Evolutionary conservation across 2,113 vertebrate species (phyloP).

Genomic region (Phoxinus phoxinus): DNA sequence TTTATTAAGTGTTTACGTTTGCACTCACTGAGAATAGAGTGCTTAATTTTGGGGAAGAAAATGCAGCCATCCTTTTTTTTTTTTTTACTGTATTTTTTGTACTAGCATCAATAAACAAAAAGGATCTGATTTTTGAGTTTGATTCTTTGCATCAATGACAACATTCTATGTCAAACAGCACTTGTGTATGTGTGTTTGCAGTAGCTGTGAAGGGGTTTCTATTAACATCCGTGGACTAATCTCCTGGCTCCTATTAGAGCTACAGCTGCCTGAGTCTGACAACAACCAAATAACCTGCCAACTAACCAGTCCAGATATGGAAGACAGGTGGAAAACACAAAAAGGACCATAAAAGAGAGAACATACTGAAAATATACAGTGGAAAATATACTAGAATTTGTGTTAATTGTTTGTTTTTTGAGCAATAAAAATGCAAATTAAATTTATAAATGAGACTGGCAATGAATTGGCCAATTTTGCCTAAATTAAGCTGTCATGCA

Average conservation of each 20-base stretch:
- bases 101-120: conserved; percentile 13
- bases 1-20: neutral
- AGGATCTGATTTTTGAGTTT: neutral
- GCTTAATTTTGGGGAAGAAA: conserved; percentile 4
- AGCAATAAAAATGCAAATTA: too few species aligned
- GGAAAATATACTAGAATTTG: neutral
- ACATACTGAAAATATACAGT: neutral
- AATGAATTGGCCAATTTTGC: neutral
- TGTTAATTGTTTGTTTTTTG: too few species aligned
- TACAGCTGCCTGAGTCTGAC: conserved; percentile 38
- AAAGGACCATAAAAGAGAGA: neutral
- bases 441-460: too few species aligned
- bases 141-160: neutral
- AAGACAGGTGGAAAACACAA: neutral
- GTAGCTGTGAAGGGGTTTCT: conserved; percentile 52
- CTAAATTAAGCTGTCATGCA: neutral
- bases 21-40: neutral
- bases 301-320: neutral
- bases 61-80: neutral
- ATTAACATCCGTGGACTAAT: conserved; percentile 66
- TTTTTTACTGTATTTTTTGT: neutral
- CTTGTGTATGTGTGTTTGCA: neutral
- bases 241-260: conserved; percentile 43
- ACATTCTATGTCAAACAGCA: neutral
- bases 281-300: conserved; percentile 35